These are phyloP conservation scores for Parelbella ahira DNA, from an alignment of 2,888 invertebrate genomes.

Conservation along the genomic window DNA sequence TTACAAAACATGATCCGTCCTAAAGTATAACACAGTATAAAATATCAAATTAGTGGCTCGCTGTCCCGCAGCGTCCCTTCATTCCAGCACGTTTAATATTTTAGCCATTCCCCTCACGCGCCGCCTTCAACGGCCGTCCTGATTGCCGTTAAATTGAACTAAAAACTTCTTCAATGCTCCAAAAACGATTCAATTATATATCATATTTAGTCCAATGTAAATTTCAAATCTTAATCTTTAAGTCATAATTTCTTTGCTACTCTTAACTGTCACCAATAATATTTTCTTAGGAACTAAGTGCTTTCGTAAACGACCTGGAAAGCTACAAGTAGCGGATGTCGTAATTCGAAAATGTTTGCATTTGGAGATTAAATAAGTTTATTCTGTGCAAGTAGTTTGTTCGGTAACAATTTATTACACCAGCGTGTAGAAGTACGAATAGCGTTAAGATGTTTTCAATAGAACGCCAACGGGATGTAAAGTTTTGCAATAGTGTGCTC, in stretches of 20 bases:
- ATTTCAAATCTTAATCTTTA: conserved; percentile 12
- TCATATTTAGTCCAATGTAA: conserved; percentile 50
- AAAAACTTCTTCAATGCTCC: conserved; percentile 78
- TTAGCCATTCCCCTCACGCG: conserved; percentile 75
- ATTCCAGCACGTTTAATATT: conserved; percentile 74
- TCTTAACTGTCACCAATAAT: conserved; percentile 26
- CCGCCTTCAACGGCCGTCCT: conserved; percentile 76
- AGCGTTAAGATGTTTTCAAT: conserved; percentile 72
- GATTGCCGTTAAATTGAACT: conserved; percentile 81
- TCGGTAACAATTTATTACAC: conserved; percentile 63
- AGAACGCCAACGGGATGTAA: conserved; percentile 66
- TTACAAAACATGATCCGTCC: conserved; percentile 5
- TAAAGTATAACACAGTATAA: conserved; percentile 37
- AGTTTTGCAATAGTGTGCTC: conserved; percentile 69
- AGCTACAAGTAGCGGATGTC: conserved; percentile 35
- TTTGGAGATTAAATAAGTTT: conserved; percentile 71
- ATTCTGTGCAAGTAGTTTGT: conserved; percentile 62
- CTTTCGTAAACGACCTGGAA: conserved; percentile 28
- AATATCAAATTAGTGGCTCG: conserved; percentile 64
- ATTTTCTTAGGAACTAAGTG: conserved; percentile 29
- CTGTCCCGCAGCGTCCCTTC: conserved; percentile 54
- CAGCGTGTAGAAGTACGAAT: conserved; percentile 56
- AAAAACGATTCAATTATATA: conserved; percentile 76
- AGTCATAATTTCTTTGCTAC: conserved; percentile 27
- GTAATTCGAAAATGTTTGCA: conserved; percentile 60